Percentiles rank a stretch among this genome's conserved stretches.
These are phyloP conservation scores for Urophycis tenuis DNA, from an alignment of 2,797 vertebrate species.

Conservation along the genomic window DNA sequence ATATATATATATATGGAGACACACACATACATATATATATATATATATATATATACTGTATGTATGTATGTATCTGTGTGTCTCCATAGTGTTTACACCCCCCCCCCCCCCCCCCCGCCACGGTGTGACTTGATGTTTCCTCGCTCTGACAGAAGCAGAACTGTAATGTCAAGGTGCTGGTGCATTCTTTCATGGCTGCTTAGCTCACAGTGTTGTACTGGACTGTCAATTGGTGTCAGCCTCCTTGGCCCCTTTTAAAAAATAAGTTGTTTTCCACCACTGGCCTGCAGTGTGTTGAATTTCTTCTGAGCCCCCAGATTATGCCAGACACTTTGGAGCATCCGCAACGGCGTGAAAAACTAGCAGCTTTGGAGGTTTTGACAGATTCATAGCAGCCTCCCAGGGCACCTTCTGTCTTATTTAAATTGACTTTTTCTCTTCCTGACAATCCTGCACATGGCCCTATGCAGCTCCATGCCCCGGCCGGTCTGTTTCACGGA, in stretches of 20 bases:
- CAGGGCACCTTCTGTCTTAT: not conserved
- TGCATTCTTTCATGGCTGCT: slow-evolving; percentile 1
- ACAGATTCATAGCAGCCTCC: not conserved
- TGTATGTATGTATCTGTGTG: not conserved
- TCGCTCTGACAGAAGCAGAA: slow-evolving; percentile 1
- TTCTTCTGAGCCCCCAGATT: not conserved
- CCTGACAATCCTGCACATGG: not conserved
- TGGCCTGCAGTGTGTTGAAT: not conserved
- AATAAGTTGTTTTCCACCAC: not conserved
- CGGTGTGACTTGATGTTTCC: not conserved
- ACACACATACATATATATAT: too few relatives aligned
- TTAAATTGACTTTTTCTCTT: not conserved
- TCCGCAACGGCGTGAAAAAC: not conserved
- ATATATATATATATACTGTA: not conserved
- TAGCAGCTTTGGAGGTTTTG: not conserved
- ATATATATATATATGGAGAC: not conserved
- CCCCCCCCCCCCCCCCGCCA: not conserved
- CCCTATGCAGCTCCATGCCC: not conserved
- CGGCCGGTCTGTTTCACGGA: not conserved
- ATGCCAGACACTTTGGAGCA: not conserved
- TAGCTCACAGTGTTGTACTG: not conserved
- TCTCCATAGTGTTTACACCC: not conserved
- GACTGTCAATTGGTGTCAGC: not conserved
- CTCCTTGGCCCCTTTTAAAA: slow-evolving; percentile 6
- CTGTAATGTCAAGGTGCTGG: not conserved